Evolutionary conservation across 2,797 vertebrate species (phyloP).

Genomic region (Ambastaia sidthimunki): DNA sequence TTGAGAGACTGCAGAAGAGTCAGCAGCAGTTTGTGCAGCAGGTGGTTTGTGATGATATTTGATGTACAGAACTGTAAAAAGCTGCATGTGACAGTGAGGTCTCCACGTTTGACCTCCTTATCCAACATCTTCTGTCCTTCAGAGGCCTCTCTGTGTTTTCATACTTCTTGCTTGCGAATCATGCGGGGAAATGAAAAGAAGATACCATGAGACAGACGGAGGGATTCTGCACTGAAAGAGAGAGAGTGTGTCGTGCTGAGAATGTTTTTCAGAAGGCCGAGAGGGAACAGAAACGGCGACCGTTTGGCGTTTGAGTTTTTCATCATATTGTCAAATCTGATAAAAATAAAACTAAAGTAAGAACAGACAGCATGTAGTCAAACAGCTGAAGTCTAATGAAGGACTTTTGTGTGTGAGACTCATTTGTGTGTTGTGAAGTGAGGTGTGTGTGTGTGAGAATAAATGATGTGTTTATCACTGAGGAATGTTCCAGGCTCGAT

Average conservation of each 20-base stretch:
- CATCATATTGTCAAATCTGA: conserved; percentile 42
- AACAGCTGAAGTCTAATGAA: too few species aligned
- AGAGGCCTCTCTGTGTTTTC: neutral
- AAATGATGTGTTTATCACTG: too few species aligned
- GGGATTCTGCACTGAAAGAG: conserved; percentile 43
- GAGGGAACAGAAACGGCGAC: conserved; percentile 46
- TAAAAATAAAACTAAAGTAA: conserved; percentile 27
- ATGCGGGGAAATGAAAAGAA: conserved; percentile 38
- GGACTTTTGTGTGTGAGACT: too few species aligned
- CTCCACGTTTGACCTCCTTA: neutral
- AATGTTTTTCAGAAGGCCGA: conserved; percentile 41
- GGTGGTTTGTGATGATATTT: conserved; percentile 29
- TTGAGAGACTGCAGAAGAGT: conserved; percentile 14
- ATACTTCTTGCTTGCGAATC: conserved; percentile 21
- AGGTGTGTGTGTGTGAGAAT: too few species aligned
- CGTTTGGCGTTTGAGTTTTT: conserved; percentile 29
- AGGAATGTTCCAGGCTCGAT: too few species aligned
- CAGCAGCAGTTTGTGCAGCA: neutral
- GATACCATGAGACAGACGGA: conserved; percentile 28
- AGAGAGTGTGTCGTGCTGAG: neutral
- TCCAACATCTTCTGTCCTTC: neutral
- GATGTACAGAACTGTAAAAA: conserved; percentile 22
- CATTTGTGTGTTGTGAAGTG: too few species aligned
- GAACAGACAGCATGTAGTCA: conserved; percentile 9
- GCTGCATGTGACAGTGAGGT: neutral